Evolutionary conservation across 2,888 invertebrate genomes (phyloP).

Genomic region (Merodon equestris): DNA sequence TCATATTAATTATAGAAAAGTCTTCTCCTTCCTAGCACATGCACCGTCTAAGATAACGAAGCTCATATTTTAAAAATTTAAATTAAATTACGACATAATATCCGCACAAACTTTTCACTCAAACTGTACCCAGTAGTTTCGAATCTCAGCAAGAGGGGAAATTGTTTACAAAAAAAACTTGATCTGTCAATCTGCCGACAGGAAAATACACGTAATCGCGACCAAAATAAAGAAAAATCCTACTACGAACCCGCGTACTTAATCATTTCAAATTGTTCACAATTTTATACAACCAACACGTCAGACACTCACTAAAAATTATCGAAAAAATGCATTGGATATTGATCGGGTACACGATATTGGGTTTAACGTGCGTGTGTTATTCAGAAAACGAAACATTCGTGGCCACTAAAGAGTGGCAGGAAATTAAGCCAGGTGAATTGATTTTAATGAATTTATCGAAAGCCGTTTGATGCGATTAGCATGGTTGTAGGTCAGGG

Average conservation of each 20-base stretch:
- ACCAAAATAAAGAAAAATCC: constrained; percentile 20
- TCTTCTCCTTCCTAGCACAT: no score
- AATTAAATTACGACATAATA: no score
- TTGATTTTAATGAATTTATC: constrained; percentile 30
- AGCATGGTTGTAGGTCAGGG: constrained; percentile 81
- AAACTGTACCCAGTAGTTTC: constrained; percentile 26
- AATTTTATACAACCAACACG: not conserved
- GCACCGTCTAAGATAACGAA: no score
- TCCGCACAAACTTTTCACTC: not conserved
- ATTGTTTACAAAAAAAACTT: constrained; percentile 50
- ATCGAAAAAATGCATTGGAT: constrained; percentile 36
- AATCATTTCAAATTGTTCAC: constrained; percentile 5
- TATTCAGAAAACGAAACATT: constrained; percentile 78
- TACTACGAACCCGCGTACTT: not conserved
- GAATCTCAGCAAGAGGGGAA: constrained; percentile 5
- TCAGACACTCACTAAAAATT: not conserved
- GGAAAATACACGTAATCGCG: constrained; percentile 55
- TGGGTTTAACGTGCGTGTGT: constrained; percentile 36
- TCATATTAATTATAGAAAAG: no score
- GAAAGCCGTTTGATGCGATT: not conserved
- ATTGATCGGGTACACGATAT: constrained; percentile 14
- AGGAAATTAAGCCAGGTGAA: constrained; percentile 82
- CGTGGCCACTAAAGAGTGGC: constrained; percentile 83
- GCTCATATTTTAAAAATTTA: no score
- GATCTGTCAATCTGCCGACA: constrained; percentile 51